Evolutionary conservation across 2,888 invertebrate species (phyloP).

Genomic region (Sepiola atlantica): DNA sequence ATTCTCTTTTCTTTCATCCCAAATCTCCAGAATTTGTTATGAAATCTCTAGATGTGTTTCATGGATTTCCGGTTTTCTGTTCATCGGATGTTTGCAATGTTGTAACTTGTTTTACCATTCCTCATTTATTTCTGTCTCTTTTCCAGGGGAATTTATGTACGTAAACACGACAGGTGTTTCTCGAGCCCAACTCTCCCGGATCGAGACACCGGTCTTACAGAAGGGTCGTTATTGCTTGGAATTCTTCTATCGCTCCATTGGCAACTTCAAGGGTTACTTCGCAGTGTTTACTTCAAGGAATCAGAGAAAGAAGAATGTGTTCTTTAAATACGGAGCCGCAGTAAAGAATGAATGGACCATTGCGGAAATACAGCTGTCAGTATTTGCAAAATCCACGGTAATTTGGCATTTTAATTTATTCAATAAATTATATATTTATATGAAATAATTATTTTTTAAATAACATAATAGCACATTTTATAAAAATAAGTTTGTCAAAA

Average conservation of each 20-base stretch:
- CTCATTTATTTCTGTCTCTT: not conserved
- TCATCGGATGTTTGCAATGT: too few relatives aligned
- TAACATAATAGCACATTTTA: too few relatives aligned
- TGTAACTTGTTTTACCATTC: not conserved
- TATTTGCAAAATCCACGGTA: not conserved
- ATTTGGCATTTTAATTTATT: not conserved
- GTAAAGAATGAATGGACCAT: not conserved
- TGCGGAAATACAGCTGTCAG: not conserved
- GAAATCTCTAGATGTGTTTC: too few relatives aligned
- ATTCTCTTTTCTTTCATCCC: too few relatives aligned
- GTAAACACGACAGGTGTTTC: slow-evolving; percentile 55
- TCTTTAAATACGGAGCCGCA: not conserved
- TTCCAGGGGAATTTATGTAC: slow-evolving; percentile 61
- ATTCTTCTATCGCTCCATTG: not conserved
- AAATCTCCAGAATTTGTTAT: too few relatives aligned
- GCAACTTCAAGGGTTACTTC: not conserved
- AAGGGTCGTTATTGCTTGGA: not conserved
- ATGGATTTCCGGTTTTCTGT: too few relatives aligned
- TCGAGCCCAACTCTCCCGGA: slow-evolving; percentile 56
- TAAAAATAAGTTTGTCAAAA: too few relatives aligned
- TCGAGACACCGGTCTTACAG: slow-evolving; percentile 54
- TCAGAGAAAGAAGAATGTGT: not conserved
- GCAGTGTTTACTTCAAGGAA: not conserved
- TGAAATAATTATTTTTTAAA: too few relatives aligned
- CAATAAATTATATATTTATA: not conserved